phyloP scores from a whole-genome alignment of 1,140 invertebrate species.

The Brachystomella parvula region DNA sequence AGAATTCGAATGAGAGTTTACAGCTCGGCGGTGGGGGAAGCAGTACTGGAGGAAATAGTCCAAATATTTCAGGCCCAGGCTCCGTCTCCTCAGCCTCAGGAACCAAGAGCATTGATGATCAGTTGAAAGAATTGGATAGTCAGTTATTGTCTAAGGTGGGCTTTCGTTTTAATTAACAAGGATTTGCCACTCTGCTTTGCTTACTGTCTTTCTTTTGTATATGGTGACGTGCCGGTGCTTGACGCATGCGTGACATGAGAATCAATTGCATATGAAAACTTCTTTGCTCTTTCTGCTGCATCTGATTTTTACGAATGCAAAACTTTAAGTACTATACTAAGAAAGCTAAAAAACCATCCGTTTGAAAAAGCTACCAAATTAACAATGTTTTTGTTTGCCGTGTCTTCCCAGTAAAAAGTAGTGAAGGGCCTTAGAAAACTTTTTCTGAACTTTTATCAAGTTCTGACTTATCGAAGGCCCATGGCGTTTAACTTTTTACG shows the following conservation, averaged over 20 bases:
- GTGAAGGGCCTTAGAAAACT: too few relatives aligned
- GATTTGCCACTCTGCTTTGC: background rate
- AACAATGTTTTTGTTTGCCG: constrained; percentile 24
- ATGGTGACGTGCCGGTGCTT: too few relatives aligned
- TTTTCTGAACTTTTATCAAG: too few relatives aligned
- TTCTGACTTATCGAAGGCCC: too few relatives aligned
- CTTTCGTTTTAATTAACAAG: background rate
- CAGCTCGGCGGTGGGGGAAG: constrained; percentile 13
- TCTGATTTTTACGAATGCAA: too few relatives aligned
- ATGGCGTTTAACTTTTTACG: too few relatives aligned
- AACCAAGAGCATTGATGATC: constrained; percentile 68
- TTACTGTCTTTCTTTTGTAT: constrained; percentile 4
- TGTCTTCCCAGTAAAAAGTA: too few relatives aligned
- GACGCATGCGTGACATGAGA: too few relatives aligned
- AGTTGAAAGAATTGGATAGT: constrained; percentile 69
- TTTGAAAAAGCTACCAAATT: constrained; percentile 30
- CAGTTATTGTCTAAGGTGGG: constrained; percentile 52
- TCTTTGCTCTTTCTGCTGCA: too few relatives aligned
- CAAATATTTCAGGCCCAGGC: constrained; percentile 21
- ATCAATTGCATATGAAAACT: too few relatives aligned
- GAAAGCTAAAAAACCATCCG: constrained; percentile 1
- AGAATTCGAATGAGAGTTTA: constrained; percentile 35
- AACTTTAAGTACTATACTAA: too few relatives aligned
- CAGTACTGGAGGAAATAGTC: background rate
- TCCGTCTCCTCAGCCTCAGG: constrained; percentile 50